Evolutionary conservation across 2,888 invertebrate genomes (phyloP).

Genomic region (Villa cingulata): DNA sequence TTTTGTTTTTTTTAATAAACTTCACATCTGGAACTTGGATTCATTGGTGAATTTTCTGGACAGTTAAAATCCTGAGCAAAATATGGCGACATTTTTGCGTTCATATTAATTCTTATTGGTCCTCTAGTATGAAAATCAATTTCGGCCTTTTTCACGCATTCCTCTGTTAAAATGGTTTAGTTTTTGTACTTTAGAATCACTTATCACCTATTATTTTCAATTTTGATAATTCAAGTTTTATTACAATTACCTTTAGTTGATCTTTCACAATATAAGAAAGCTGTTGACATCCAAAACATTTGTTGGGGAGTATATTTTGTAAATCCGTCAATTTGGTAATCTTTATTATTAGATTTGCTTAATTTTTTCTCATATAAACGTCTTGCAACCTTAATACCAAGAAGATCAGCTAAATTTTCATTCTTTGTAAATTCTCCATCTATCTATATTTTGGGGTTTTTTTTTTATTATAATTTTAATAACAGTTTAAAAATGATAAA

Average conservation of each 20-base stretch:
- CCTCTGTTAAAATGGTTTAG: too few relatives aligned
- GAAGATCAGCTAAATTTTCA: background rate
- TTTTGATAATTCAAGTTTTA: too few relatives aligned
- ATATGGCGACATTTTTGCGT: background rate
- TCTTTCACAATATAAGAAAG: background rate
- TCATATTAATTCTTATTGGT: background rate
- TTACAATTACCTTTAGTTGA: background rate
- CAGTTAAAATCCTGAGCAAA: background rate
- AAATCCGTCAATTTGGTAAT: background rate
- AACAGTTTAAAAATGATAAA: too few relatives aligned
- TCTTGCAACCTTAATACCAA: background rate
- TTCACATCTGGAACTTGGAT: background rate
- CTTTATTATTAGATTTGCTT: background rate
- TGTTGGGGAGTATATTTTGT: background rate
- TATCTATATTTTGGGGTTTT: too few relatives aligned
- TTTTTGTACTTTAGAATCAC: too few relatives aligned
- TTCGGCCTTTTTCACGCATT: background rate
- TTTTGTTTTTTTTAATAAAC: background rate
- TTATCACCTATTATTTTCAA: too few relatives aligned
- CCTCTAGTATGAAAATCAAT: background rate
- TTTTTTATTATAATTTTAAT: too few relatives aligned
- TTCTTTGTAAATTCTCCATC: background rate
- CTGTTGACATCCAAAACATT: background rate
- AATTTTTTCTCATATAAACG: background rate
- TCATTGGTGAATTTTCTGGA: background rate